Base-by-base conservation (phyloP, 2,888 invertebrate genomes). In the Pheosia gnoma region DNA sequence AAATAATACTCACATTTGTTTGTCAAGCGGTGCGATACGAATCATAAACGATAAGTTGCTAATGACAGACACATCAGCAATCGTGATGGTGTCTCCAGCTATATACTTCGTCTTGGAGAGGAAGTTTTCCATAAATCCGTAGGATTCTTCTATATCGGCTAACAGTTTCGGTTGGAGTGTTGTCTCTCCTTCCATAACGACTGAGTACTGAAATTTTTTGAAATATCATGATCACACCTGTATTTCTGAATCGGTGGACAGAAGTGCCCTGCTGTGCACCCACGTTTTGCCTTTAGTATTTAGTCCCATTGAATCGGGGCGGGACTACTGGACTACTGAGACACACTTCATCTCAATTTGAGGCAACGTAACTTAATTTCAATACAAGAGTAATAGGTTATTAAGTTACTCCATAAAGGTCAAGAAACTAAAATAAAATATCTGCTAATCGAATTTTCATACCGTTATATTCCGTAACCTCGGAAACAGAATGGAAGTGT, bases 41-140 rank as follows among this genome's bases (percentile, higher is more conserved):
- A 76, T 70, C 6, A 86, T 62, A 4, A 81, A 77, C 0, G 86
- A 78, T 3, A 88, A 69, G 0, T 83, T 80, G 9, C 91, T 78
- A 9, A 89, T 85, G 41, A 91, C 81, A 11, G 89, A 85, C 54
- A 94, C 80, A 74, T 95, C 95, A 8, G 95, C 95, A 58, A 95
- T 84, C 5, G 95, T 94, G 57, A 94, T 74, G 25, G 85, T 75
- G 57, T 94, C 86, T 0, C 92, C 94, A 37, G 94, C 94, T 57
- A 94, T 80, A 82, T 91, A 95, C 47, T 91, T 85, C 0, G 88
- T 84, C 5, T 82, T 85, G 6, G 82, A 81, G 0, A 95, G 84
- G 66, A 93, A 94, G 3, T 74, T 77, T 69, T 95, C 94, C 41
- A 94, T 59, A 61, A 91, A 89, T 1, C 71, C 82, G 60, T 94